A percentile compares a stretch with the other conserved stretches of the same genome.
Conservation (phyloP, 2,113 vertebrate genomes). For the Todiramphus saurophagus region DNA sequence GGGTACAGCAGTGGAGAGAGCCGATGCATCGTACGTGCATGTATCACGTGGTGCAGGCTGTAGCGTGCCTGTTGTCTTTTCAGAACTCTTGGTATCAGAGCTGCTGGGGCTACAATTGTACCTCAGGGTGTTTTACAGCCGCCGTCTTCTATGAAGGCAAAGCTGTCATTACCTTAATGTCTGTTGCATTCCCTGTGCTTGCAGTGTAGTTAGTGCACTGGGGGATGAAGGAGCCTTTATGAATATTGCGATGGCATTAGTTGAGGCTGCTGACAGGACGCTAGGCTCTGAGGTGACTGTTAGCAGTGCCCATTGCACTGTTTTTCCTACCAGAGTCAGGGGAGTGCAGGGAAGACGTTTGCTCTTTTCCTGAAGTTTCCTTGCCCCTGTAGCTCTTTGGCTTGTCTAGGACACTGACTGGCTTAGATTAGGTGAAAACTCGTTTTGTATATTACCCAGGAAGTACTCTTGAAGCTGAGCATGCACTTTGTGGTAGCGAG, state of each 20-base stretch:
- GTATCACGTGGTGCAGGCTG: not conserved
- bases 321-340: not conserved
- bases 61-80: not conserved
- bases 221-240: not conserved
- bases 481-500: not conserved
- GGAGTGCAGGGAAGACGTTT: not conserved
- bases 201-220: not conserved
- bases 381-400: not conserved
- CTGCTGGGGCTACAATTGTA: not conserved
- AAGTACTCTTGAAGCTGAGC: not conserved
- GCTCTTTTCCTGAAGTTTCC: not conserved
- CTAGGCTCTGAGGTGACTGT: not conserved
- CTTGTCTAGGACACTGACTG: not conserved
- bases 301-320: not conserved
- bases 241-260: not conserved
- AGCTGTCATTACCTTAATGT: not conserved
- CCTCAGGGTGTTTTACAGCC: not conserved
- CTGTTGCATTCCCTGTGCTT: not conserved
- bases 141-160: fast-evolving
- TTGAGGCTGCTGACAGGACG: not conserved
- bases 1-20: not conserved
- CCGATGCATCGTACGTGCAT: fast-evolving
- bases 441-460: not conserved
- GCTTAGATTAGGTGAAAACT: not conserved
- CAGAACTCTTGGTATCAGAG: not conserved